Conservation (phyloP, 92 coral and sea anemone genomes). For the Zoanthus sansibaricus region DNA sequence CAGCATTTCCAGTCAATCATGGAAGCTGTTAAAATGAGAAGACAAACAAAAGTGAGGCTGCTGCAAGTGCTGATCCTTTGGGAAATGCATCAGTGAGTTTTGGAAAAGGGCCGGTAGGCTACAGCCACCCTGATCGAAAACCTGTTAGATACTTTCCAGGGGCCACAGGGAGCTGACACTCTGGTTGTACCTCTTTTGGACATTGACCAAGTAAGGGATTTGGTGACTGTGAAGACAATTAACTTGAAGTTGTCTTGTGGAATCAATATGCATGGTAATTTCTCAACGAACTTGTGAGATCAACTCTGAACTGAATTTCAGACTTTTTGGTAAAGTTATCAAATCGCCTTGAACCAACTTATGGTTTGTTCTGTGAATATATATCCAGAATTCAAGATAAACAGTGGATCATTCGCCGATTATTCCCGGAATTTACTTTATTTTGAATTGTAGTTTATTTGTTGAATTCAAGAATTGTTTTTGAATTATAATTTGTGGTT, state of each 20-base stretch:
- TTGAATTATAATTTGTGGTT: too few relatives aligned
- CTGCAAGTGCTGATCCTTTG: background rate
- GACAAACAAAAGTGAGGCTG: background rate
- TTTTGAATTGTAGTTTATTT: too few relatives aligned
- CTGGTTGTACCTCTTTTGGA: conserved; percentile 30
- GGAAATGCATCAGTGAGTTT: background rate
- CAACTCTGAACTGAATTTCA: background rate
- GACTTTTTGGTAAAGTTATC: background rate
- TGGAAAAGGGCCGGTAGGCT: background rate
- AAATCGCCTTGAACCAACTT: background rate
- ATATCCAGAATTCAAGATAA: background rate
- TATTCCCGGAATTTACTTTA: too few relatives aligned
- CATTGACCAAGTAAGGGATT: background rate
- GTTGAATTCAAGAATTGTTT: too few relatives aligned
- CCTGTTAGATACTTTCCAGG: conserved; percentile 2
- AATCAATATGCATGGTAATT: background rate
- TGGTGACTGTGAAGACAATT: background rate
- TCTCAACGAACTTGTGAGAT: background rate
- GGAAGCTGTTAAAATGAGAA: background rate
- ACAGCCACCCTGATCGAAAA: background rate
- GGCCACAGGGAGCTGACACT: conserved; percentile 47
- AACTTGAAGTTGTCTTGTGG: background rate
- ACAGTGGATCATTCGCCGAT: background rate
- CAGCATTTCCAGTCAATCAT: conserved; percentile 9
- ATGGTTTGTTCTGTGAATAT: background rate